These are phyloP conservation scores for Suncus etruscus DNA, from an alignment of 2,113 vertebrate genomes.

Conservation along the genomic window DNA sequence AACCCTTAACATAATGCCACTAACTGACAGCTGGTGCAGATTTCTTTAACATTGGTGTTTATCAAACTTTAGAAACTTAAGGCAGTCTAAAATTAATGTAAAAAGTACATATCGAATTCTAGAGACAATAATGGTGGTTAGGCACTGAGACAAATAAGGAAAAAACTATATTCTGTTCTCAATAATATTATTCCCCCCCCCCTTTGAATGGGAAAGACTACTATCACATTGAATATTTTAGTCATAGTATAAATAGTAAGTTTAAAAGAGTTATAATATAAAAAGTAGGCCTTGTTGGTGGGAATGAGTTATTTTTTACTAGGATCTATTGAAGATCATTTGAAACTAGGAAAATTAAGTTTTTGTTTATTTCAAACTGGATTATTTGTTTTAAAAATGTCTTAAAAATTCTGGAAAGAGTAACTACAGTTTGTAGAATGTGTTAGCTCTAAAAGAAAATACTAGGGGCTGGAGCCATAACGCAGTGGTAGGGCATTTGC, in stretches of 20 bases:
- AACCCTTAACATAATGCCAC: neutral
- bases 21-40: neutral
- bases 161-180: neutral
- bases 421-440: neutral
- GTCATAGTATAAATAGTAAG: neutral
- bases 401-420: slow-evolving; percentile 28
- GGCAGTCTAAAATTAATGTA: neutral
- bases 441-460: neutral
- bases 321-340: neutral
- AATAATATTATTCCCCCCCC: neutral
- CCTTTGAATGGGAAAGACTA: neutral
- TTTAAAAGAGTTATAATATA: slow-evolving; percentile 15
- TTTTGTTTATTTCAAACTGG: slow-evolving; percentile 18
- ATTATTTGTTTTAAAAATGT: slow-evolving; percentile 21
- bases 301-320: neutral
- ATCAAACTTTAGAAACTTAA: slow-evolving; percentile 30
- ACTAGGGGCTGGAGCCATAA: neutral
- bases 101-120: too few relatives aligned
- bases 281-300: neutral
- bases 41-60: slow-evolving; percentile 27
- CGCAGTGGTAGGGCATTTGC: too few relatives aligned
- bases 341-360: neutral
- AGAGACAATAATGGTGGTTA: neutral
- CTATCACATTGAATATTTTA: neutral
- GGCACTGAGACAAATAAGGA: neutral